Conservation (phyloP, 2,113 vertebrate species). For the Hystrix brachyura region DNA sequence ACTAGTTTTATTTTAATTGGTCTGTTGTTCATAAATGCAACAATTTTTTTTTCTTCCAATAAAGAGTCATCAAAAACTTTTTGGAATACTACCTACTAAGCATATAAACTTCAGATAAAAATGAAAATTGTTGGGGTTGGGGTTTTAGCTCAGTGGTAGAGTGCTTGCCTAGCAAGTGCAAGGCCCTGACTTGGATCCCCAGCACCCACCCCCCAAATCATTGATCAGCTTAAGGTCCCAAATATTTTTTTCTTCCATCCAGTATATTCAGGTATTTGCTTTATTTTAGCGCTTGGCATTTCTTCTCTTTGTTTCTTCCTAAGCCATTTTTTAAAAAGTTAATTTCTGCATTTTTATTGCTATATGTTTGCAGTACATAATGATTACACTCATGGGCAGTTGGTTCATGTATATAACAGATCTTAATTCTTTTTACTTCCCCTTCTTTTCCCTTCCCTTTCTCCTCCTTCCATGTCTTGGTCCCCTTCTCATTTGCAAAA, state of each 20-base stretch:
- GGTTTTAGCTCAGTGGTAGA: too few species aligned
- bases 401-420: not conserved
- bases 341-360: not conserved
- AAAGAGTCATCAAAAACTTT: not conserved
- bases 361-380: not conserved
- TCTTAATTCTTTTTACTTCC: not conserved
- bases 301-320: not conserved
- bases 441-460: not conserved
- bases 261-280: not conserved
- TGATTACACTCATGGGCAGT: not conserved
- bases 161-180: too few species aligned
- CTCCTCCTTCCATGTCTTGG: not conserved
- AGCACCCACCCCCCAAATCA: too few species aligned
- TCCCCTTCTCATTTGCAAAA: not conserved
- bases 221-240: not conserved
- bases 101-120: not conserved
- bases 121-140: not conserved
- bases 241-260: not conserved
- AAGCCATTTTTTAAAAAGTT: not conserved
- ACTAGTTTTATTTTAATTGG: constrained; percentile 3
- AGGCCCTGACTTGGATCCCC: too few species aligned
- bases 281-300: not conserved
- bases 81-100: not conserved
- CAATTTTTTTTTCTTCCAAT: not conserved
- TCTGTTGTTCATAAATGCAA: constrained; percentile 3